Conservation (phyloP, 2,797 vertebrate species). For the Gallinago solitaria region DNA sequence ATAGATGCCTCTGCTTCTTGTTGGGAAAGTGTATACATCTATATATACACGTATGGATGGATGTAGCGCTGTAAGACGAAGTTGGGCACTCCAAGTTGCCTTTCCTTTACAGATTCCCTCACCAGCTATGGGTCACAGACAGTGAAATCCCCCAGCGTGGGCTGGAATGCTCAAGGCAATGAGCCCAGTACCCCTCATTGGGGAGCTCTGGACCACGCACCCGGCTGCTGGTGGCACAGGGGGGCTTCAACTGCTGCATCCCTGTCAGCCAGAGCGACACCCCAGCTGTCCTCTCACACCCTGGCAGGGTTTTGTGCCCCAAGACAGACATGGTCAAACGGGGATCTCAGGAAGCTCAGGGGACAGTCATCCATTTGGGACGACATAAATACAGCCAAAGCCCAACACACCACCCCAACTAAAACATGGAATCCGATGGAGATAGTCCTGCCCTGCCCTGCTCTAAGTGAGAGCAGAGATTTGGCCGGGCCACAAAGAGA, state of each 20-base stretch:
- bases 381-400: background rate
- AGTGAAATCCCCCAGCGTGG: background rate
- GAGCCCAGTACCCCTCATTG: background rate
- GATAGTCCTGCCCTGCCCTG: background rate
- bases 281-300: background rate
- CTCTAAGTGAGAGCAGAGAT: background rate
- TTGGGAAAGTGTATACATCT: background rate
- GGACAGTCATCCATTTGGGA: rapidly evolving
- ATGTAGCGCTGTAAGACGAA: background rate
- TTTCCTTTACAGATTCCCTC: background rate
- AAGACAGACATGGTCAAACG: rapidly evolving
- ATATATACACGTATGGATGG: too few species aligned
- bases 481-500: conserved; percentile 4
- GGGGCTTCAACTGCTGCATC: background rate
- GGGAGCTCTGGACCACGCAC: background rate
- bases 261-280: background rate
- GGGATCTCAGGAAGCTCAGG: background rate
- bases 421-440: background rate
- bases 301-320: background rate
- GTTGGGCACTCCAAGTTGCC: background rate
- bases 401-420: background rate
- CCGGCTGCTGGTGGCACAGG: background rate
- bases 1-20: background rate
- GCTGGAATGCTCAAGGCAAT: rapidly evolving
- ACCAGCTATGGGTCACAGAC: background rate